phyloP scores from a whole-genome alignment of 2,888 invertebrate species.

The Athrips mouffetella region DNA sequence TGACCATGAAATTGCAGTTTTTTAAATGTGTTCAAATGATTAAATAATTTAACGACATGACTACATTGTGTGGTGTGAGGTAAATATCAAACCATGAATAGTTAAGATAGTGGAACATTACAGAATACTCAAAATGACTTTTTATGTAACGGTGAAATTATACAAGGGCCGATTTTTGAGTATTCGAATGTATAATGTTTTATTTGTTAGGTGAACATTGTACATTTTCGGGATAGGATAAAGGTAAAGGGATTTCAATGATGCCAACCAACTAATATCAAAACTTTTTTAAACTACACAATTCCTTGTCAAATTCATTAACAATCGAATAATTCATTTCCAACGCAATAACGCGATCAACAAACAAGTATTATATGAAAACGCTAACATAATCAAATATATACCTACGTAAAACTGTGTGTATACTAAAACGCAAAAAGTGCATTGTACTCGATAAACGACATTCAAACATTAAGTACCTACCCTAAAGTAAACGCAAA shows the following conservation, averaged over 20 bases:
- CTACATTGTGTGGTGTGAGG: constrained; percentile 66
- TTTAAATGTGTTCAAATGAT: constrained; percentile 27
- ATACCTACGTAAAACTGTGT: constrained; percentile 38
- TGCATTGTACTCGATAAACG: constrained; percentile 59
- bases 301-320: constrained; percentile 22
- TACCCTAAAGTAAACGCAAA: constrained; percentile 25
- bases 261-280: constrained; percentile 19
- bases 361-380: constrained; percentile 36
- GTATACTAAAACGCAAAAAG: constrained; percentile 51
- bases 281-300: constrained; percentile 15
- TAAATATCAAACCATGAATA: constrained; percentile 45
- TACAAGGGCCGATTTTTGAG: not conserved
- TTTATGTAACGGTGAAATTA: not conserved
- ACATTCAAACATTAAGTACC: constrained; percentile 45
- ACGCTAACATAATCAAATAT: constrained; percentile 33
- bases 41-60: constrained; percentile 36
- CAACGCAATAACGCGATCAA: constrained; percentile 44
- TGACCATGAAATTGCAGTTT: constrained; percentile 13
- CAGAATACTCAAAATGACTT: not conserved
- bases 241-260: constrained; percentile 16
- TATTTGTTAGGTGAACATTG: constrained; percentile 44
- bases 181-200: constrained; percentile 29
- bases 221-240: constrained; percentile 23
- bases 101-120: constrained; percentile 45
- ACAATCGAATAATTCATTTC: constrained; percentile 26